Conservation (phyloP, 2,113 vertebrate species). For the Ictalurus furcatus region DNA sequence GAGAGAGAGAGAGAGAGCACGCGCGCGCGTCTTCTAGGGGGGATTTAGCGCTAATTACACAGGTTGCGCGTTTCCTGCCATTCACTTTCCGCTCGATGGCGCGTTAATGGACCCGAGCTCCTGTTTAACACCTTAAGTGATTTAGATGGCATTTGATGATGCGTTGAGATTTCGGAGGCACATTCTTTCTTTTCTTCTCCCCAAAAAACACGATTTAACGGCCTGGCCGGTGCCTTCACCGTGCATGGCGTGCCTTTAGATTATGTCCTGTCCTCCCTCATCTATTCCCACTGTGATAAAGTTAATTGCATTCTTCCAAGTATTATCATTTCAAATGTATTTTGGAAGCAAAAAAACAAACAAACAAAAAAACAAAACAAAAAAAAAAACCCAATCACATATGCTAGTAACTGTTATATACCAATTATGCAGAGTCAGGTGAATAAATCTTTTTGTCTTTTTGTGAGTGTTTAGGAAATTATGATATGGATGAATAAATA, state of each 20-base stretch:
- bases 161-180: not conserved
- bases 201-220: not conserved
- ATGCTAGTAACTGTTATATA: not conserved
- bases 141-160: constrained; percentile 38
- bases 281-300: not conserved
- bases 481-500: not conserved
- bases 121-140: constrained; percentile 50
- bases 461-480: not conserved
- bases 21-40: not conserved
- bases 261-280: not conserved
- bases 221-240: not conserved
- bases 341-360: not conserved
- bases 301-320: not conserved
- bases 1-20: not conserved
- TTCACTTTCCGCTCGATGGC: constrained; percentile 46
- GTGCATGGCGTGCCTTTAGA: not conserved
- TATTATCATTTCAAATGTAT: not conserved
- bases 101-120: constrained; percentile 54
- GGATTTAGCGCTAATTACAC: constrained; percentile 32
- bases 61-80: constrained; percentile 48
- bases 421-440: not conserved
- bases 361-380: too few relatives aligned
- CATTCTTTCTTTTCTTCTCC: not conserved
- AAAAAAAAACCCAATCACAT: not conserved
- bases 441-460: not conserved